Evolutionary conservation across 1,140 invertebrate genomes (phyloP).

Genomic region (Eupristina koningsbergeri): DNA sequence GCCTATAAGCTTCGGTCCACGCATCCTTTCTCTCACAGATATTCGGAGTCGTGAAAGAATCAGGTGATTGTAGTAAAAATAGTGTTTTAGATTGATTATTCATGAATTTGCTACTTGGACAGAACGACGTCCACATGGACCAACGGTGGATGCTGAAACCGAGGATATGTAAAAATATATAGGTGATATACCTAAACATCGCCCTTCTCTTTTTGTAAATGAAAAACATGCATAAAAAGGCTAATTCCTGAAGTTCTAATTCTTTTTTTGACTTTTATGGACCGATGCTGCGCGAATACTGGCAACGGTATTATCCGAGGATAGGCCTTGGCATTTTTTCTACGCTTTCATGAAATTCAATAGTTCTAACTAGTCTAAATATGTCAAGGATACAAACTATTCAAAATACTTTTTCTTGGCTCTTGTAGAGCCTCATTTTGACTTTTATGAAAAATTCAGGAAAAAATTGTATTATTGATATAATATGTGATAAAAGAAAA

Average conservation of each 20-base stretch:
- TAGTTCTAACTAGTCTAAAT: not conserved
- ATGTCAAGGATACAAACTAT: not conserved
- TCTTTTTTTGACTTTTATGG: not conserved
- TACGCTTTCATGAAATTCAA: not conserved
- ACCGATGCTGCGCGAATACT: not conserved
- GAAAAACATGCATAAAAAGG: not conserved
- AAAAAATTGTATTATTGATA: too few relatives aligned
- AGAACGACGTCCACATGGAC: too few relatives aligned
- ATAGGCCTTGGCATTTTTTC: not conserved
- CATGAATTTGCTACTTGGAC: too few relatives aligned
- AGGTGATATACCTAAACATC: not conserved
- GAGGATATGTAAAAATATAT: not conserved
- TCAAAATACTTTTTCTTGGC: not conserved
- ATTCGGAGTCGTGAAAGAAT: constrained; percentile 14
- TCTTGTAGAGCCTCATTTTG: not conserved
- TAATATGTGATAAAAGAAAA: too few relatives aligned
- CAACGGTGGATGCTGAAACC: not conserved
- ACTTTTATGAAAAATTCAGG: too few relatives aligned
- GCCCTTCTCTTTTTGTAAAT: not conserved
- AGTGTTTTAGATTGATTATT: too few relatives aligned
- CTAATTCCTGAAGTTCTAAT: not conserved
- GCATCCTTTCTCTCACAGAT: constrained; percentile 5
- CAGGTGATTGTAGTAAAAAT: too few relatives aligned
- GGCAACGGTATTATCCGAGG: not conserved
- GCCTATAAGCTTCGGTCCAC: constrained; percentile 3